Percentiles rank a stretch among this genome's conserved stretches.
These are phyloP conservation scores for Sicus ferrugineus DNA, from an alignment of 2,888 invertebrate species.

Conservation along the genomic window DNA sequence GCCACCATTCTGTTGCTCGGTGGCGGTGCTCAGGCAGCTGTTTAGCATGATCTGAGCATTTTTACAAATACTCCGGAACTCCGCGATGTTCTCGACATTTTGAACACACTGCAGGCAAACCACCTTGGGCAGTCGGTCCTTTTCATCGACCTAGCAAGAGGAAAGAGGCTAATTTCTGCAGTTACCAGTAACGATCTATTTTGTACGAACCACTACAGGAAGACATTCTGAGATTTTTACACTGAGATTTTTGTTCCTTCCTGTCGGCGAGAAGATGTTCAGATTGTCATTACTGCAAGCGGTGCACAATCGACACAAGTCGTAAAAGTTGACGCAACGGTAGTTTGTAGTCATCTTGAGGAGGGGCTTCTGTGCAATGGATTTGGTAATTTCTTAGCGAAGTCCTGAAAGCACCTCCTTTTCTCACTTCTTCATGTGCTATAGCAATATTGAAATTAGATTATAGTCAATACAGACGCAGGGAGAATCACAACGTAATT, in stretches of 20 bases:
- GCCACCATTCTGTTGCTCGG: constrained; percentile 69
- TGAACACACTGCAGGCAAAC: constrained; percentile 72
- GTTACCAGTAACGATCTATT: background rate
- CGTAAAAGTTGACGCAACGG: constrained; percentile 75
- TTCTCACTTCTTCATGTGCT: too few species aligned
- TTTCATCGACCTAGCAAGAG: constrained; percentile 69
- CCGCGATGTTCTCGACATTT: constrained; percentile 70
- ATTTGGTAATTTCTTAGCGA: too few species aligned
- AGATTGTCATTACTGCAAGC: constrained; percentile 71
- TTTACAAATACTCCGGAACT: constrained; percentile 72
- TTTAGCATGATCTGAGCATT: constrained; percentile 74
- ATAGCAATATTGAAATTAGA: too few species aligned
- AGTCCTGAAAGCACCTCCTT: too few species aligned
- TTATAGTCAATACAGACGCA: too few species aligned
- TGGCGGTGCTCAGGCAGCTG: constrained; percentile 72
- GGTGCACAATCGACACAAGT: constrained; percentile 75
- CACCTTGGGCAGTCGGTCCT: constrained; percentile 75
- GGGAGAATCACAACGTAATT: too few species aligned
- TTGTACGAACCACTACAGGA: constrained; percentile 68
- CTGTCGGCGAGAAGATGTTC: constrained; percentile 74
- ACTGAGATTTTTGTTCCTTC: constrained; percentile 71
- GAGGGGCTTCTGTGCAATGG: too few species aligned
- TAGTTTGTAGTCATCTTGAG: constrained; percentile 70
- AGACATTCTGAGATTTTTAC: constrained; percentile 73
- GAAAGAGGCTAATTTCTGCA: background rate